Conservation (phyloP, 2,113 vertebrate species). For the Pristiophorus japonicus region DNA sequence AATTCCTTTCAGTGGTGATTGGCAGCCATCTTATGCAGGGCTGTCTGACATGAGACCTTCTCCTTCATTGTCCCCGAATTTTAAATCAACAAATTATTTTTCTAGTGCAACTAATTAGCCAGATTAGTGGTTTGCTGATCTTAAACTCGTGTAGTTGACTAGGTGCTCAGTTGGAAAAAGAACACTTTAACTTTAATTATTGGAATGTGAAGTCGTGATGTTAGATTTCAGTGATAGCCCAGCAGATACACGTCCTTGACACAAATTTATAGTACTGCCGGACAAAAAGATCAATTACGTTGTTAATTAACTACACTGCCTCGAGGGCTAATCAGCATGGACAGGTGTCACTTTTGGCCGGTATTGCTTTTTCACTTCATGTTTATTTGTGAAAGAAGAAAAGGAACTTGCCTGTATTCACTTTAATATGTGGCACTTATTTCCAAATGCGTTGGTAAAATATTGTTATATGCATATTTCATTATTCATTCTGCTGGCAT, state of each 20-base stretch:
- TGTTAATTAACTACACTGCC: neutral
- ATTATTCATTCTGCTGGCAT: neutral
- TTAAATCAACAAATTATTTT: neutral
- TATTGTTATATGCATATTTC: neutral
- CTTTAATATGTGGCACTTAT: neutral
- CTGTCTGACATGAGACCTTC: neutral
- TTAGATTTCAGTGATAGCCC: neutral
- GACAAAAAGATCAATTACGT: neutral
- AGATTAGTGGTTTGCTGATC: neutral
- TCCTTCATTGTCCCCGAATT: neutral
- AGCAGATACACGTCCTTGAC: neutral
- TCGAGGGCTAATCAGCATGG: neutral
- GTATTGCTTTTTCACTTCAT: neutral
- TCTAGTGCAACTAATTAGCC: neutral
- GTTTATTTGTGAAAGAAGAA: neutral
- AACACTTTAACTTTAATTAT: conserved; percentile 3
- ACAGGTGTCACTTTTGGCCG: neutral
- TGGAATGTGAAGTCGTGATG: neutral
- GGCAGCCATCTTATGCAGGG: neutral
- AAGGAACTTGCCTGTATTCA: neutral
- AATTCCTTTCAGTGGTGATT: too few relatives aligned
- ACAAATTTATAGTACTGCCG: neutral
- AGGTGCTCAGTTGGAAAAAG: neutral
- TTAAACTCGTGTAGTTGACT: neutral
- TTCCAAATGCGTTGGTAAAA: too few relatives aligned